Evolutionary conservation across 2,888 invertebrate species (phyloP).

Genomic region (Heliconius ismenius): DNA sequence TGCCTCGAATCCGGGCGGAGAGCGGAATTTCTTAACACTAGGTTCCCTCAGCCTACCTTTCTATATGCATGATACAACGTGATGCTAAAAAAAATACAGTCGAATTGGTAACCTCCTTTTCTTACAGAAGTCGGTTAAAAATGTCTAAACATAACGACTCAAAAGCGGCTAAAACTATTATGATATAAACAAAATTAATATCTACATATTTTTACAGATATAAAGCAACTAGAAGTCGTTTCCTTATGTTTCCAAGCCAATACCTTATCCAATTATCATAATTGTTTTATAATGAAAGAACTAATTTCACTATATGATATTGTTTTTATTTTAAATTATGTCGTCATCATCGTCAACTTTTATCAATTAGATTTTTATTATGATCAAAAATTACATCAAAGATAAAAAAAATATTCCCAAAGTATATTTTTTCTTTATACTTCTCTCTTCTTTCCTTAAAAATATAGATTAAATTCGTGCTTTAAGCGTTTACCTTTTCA

Average conservation of each 20-base stretch:
- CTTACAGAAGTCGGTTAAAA: too few species aligned
- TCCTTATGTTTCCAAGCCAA: constrained; percentile 19
- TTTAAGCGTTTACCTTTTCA: constrained; percentile 35
- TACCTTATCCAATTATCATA: constrained; percentile 43
- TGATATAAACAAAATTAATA: neutral
- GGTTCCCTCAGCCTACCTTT: too few species aligned
- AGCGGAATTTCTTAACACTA: neutral
- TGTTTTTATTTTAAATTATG: constrained; percentile 37
- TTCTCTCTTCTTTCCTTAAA: neutral
- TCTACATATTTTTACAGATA: too few species aligned
- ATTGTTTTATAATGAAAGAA: constrained; percentile 43
- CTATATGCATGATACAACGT: too few species aligned
- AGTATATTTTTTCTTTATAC: neutral
- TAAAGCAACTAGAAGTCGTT: neutral
- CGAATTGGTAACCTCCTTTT: too few species aligned
- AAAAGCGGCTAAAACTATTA: neutral
- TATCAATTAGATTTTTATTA: neutral
- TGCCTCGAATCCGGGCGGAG: neutral
- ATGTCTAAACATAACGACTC: neutral
- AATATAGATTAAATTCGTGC: constrained; percentile 11
- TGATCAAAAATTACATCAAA: neutral
- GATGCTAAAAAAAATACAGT: too few species aligned
- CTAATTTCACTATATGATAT: constrained; percentile 37
- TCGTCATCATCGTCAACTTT: neutral
- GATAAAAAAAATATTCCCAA: neutral